These are phyloP conservation scores for Dreissena rostriformis DNA, from an alignment of 1,140 invertebrate species.

Conservation along the genomic window DNA sequence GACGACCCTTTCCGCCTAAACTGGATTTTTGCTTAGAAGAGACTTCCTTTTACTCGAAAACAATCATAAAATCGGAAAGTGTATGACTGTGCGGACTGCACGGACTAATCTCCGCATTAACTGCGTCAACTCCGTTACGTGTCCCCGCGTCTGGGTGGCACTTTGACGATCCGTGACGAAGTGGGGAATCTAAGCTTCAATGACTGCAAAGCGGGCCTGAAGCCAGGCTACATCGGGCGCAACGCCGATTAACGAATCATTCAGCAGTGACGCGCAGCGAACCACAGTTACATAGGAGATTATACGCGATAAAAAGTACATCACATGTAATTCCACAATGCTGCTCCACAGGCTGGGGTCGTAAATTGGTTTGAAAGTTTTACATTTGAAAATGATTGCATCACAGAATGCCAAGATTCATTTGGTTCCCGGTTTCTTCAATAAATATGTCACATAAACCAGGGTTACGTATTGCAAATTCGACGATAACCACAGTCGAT, in stretches of 20 bases:
- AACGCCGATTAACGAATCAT: constrained; percentile 13
- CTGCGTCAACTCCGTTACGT: too few species aligned
- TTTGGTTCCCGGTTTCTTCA: background rate
- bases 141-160: constrained; percentile 10
- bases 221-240: constrained; percentile 5
- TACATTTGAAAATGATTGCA: constrained; percentile 32
- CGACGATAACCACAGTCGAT: background rate
- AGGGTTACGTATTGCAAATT: constrained; percentile 35
- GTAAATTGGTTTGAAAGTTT: constrained; percentile 7
- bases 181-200: constrained; percentile 10
- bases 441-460: constrained; percentile 46
- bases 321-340: constrained; percentile 2
- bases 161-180: constrained; percentile 20
- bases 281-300: background rate
- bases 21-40: too few species aligned
- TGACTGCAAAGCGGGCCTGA: constrained; percentile 13
- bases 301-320: constrained; percentile 54
- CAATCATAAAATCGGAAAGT: too few species aligned
- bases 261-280: constrained; percentile 16
- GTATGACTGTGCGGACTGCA: too few species aligned
- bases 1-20: too few species aligned
- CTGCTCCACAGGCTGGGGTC: background rate
- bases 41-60: too few species aligned
- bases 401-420: constrained; percentile 11
- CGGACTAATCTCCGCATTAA: too few species aligned